Base-by-base conservation (phyloP, 64 coral and sea anemone species). In the Platygyra sinensis region DNA sequence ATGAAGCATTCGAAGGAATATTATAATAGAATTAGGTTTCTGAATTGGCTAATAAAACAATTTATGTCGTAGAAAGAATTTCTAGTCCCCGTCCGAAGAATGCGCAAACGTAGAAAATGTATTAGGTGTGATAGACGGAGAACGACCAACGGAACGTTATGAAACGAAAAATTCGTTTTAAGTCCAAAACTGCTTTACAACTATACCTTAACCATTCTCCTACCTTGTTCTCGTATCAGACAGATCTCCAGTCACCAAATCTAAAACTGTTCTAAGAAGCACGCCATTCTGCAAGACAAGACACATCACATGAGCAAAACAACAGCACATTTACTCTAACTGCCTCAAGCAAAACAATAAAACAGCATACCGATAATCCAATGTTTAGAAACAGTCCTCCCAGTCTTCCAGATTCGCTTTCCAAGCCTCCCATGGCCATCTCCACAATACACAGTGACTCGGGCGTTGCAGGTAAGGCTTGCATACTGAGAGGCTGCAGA, bases 191-290 rank as follows among this genome's bases (percentile, higher is more conserved):
- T 69, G 54, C 54, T 57, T 14, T 16, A 57, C 54, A 57, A 57
- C 42, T 5, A 6, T 46, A 46, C 11, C 12, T 16, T 14, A 57
- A 57, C 54, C 10, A 57, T 57, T 38, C 20, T 18, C 5, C 16
- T 89, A 99, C 97, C 97, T 96, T 59, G 97, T 99, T 94, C 97
- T 93, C n/a, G 97, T 99, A 75, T 99, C 97, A 10, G 97, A 99
- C 57, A 99, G 67, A 89, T 99, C 97, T 84, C 97, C 97, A 22
- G 97, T 99, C 8, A 99, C 91, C 3, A 89, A 88, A 75, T 99
- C 97, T 71, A 99, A 61, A 1, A 99, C 97, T 33, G 97, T 99
- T 71, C 97, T 86, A 18, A 99, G 84, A 18, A 99, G 80, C 30
- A 99, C 97, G 9, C 97, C 97, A 89, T 99, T 99, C 97, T 99